A percentile compares a stretch with the other conserved stretches of the same genome.
Conservation (phyloP, 2,888 invertebrate genomes). For the Dynastes hyllus region DNA sequence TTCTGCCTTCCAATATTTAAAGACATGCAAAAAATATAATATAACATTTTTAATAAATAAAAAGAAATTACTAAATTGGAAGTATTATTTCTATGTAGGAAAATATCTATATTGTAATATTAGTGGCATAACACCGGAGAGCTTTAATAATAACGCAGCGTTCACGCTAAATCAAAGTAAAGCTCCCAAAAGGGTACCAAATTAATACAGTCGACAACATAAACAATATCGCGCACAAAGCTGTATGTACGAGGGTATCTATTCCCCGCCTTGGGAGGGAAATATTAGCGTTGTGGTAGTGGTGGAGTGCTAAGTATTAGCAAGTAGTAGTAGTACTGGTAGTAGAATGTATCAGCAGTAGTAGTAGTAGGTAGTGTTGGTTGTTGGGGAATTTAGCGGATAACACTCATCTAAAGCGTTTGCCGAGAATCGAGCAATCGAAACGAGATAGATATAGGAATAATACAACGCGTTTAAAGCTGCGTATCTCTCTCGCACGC, state of each 20-base stretch:
- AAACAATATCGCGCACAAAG: constrained; percentile 13
- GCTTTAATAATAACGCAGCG: too few species aligned
- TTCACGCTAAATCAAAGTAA: not conserved
- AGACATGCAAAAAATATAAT: too few species aligned
- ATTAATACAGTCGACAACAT: constrained; percentile 20
- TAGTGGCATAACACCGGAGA: too few species aligned
- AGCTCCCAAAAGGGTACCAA: constrained; percentile 21
- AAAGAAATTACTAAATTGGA: too few species aligned
- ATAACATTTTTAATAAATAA: too few species aligned
- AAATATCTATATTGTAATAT: too few species aligned
- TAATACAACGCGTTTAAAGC: not conserved
- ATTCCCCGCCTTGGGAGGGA: constrained; percentile 1
- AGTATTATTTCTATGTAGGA: too few species aligned
- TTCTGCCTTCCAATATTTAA: too few species aligned
- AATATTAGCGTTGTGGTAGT: constrained; percentile 27
- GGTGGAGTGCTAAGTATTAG: constrained; percentile 30
- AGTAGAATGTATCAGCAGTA: constrained; percentile 34
- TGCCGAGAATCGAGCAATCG: not conserved
- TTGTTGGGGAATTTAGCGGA: constrained; percentile 50
- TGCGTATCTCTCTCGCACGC: constrained; percentile 10
- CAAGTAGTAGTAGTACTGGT: constrained; percentile 21
- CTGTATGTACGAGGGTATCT: not conserved
- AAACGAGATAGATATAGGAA: constrained; percentile 4
- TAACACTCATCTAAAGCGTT: constrained; percentile 29
- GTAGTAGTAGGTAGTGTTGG: constrained; percentile 45